phyloP scores from a whole-genome alignment of 2,888 invertebrate genomes.

The Prosapia bicincta region DNA sequence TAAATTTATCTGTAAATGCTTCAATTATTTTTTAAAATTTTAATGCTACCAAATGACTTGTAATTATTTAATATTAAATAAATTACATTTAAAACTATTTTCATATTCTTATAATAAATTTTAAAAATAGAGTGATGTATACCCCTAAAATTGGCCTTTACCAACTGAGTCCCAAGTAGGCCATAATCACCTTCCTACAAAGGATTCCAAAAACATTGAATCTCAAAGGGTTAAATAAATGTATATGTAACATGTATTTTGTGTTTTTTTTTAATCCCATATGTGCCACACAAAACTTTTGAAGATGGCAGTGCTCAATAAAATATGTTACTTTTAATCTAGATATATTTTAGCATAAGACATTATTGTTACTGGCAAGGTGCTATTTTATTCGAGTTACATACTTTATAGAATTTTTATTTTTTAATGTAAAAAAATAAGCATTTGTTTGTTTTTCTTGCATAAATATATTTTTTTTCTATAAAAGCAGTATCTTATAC shows the following conservation, averaged over 20 bases:
- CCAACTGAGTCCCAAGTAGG: too few species aligned
- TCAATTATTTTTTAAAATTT: too few species aligned
- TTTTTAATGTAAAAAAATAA: background rate
- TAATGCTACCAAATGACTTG: too few species aligned
- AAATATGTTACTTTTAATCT: background rate
- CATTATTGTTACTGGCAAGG: background rate
- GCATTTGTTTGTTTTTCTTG: background rate
- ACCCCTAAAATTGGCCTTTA: too few species aligned
- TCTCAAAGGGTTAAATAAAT: too few species aligned
- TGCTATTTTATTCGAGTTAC: background rate
- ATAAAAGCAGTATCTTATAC: background rate
- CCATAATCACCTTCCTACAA: too few species aligned
- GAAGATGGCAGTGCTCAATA: background rate
- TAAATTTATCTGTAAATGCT: too few species aligned
- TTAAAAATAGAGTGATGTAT: too few species aligned
- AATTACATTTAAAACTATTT: too few species aligned
- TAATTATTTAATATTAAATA: too few species aligned
- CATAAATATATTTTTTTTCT: background rate
- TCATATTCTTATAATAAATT: too few species aligned
- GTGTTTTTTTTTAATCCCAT: background rate
- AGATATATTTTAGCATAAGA: background rate
- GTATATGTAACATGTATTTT: background rate
- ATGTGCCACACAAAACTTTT: background rate
- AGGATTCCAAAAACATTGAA: too few species aligned
- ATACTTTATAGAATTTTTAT: background rate